Conservation (phyloP, 1,140 invertebrate species). For the Diabrotica virgifera region DNA sequence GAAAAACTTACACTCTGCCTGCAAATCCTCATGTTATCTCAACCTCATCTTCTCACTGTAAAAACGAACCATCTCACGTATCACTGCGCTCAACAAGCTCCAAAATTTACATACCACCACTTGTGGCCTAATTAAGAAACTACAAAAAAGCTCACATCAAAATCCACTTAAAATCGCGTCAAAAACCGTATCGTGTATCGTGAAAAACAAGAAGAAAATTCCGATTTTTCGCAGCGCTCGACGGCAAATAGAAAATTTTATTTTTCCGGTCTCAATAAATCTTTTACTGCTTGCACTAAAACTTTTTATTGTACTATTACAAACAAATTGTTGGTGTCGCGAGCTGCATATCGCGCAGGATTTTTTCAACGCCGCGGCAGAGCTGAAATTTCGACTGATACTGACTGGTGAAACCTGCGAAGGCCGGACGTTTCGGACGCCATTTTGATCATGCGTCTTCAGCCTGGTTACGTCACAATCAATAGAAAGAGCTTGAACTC, state of each 20-base stretch:
- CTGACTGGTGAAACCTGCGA: slow-evolving; percentile 31
- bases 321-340: background rate
- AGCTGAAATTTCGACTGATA: slow-evolving; percentile 17
- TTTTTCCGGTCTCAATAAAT: background rate
- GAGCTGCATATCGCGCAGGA: slow-evolving; percentile 21
- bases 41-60: slow-evolving; percentile 25
- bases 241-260: background rate
- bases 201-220: background rate
- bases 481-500: slow-evolving; percentile 34
- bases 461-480: slow-evolving; percentile 42
- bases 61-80: slow-evolving; percentile 20
- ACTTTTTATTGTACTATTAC: slow-evolving; percentile 13
- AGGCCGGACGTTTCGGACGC: slow-evolving; percentile 24
- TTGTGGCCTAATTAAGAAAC: slow-evolving; percentile 6
- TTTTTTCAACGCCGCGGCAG: slow-evolving; percentile 24
- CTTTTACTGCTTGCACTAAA: slow-evolving; percentile 3
- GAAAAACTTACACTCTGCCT: slow-evolving; percentile 34
- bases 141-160: slow-evolving; percentile 12
- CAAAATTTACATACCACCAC: slow-evolving; percentile 19
- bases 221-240: background rate
- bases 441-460: slow-evolving; percentile 42
- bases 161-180: background rate
- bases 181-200: background rate
- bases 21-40: slow-evolving; percentile 41
- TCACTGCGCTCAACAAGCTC: slow-evolving; percentile 15